Conservation (phyloP, 2,113 vertebrate genomes). For the Passer domesticus region DNA sequence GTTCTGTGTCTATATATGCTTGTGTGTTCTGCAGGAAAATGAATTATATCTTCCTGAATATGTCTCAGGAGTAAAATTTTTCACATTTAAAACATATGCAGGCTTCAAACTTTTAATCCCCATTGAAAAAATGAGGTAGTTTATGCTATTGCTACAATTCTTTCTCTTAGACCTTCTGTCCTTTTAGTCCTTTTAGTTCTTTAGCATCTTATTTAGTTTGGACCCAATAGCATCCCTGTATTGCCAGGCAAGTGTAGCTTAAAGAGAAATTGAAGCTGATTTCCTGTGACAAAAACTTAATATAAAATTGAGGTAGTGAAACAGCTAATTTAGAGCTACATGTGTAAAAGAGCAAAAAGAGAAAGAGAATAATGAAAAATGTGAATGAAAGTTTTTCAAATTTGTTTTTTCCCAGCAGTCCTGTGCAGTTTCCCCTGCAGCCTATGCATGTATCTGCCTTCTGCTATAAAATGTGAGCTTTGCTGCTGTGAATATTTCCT, state of each 20-base stretch:
- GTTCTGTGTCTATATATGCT: neutral
- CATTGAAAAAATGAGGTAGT: constrained; percentile 14
- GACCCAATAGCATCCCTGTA: neutral
- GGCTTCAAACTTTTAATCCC: constrained; percentile 52
- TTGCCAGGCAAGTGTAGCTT: neutral
- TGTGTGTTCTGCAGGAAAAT: constrained; percentile 45
- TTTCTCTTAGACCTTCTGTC: constrained; percentile 5
- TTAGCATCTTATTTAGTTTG: constrained; percentile 6
- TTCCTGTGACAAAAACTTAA: constrained; percentile 37
- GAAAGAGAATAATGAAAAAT: neutral
- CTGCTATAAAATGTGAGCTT: neutral
- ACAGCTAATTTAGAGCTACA: neutral
- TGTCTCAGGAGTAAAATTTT: constrained; percentile 52
- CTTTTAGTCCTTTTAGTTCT: neutral
- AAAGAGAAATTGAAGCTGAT: constrained; percentile 36
- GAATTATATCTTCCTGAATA: constrained; percentile 59
- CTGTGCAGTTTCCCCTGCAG: neutral
- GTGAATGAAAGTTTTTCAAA: neutral
- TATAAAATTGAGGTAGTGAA: neutral
- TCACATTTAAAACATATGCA: constrained; percentile 53
- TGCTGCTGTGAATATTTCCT: neutral
- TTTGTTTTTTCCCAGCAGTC: neutral
- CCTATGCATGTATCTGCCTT: neutral
- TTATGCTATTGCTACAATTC: neutral
- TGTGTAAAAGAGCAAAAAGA: neutral